Percentiles rank a stretch among this genome's conserved stretches.
Conservation (phyloP, 92 coral and sea anemone genomes). For the Parazoanthus atlanticus region DNA sequence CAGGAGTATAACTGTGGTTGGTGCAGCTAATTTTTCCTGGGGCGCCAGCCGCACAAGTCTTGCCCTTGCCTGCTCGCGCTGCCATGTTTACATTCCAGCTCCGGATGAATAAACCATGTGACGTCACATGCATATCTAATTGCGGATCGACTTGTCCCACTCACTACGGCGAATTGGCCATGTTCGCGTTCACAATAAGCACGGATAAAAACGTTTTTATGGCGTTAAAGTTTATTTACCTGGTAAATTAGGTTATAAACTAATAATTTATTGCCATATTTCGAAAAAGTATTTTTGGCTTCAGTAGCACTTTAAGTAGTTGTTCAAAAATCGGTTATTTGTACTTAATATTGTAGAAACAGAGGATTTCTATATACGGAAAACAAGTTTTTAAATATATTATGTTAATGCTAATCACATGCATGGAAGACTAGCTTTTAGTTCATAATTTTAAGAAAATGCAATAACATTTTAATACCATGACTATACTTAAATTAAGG, state of each 20-base stretch:
- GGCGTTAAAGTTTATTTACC: not conserved
- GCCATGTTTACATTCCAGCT: slow-evolving; percentile 30
- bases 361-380: no score
- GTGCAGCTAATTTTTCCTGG: slow-evolving; percentile 44
- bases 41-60: slow-evolving; percentile 43
- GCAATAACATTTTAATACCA: no score
- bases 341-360: no score
- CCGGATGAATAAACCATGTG: slow-evolving; percentile 36
- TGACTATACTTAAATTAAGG: no score
- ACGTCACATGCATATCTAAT: slow-evolving; percentile 39
- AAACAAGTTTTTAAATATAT: no score
- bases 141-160: slow-evolving; percentile 22
- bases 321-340: no score
- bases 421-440: no score
- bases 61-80: slow-evolving; percentile 28
- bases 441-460: no score
- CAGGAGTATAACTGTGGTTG: slow-evolving; percentile 34
- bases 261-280: not conserved
- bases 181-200: slow-evolving; percentile 24
- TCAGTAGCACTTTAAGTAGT: slow-evolving; percentile 25
- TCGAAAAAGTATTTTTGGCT: not conserved
- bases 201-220: slow-evolving; percentile 5
- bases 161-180: slow-evolving; percentile 16
- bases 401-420: no score
- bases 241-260: not conserved